Evolutionary conservation across 2,888 invertebrate species (phyloP).

Genomic region (Poecilus cupreus): DNA sequence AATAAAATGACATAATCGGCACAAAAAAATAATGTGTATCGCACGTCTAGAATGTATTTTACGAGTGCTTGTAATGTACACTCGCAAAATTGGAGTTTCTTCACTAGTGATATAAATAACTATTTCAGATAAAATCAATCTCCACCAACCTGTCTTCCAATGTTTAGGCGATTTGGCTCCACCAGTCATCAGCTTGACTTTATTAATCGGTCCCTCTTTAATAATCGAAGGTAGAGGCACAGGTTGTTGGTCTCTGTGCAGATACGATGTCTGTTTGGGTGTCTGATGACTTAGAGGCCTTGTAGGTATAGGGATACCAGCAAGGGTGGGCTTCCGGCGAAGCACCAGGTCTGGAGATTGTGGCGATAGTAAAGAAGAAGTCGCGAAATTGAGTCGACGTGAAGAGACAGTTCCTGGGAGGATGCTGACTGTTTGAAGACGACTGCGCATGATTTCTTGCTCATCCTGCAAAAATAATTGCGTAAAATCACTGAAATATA

Average conservation of each 20-base stretch:
- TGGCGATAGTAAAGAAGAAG: neutral
- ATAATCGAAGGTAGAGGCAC: neutral
- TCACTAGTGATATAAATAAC: no score
- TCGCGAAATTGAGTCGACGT: neutral
- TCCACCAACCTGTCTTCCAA: conserved; percentile 44
- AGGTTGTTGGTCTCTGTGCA: conserved; percentile 64
- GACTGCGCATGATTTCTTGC: neutral
- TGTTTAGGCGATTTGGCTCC: conserved; percentile 31
- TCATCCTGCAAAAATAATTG: neutral
- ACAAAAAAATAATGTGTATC: no score
- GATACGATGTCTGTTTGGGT: conserved; percentile 63
- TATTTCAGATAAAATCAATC: no score
- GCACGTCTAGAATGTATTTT: no score
- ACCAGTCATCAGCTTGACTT: conserved; percentile 29
- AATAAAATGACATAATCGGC: no score
- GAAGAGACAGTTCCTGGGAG: conserved; percentile 18
- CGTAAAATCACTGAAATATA: neutral
- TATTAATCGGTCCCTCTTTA: conserved; percentile 29
- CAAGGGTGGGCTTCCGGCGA: neutral
- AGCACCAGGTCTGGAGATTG: neutral
- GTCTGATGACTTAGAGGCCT: conserved; percentile 42
- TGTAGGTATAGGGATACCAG: neutral
- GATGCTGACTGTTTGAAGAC: conserved; percentile 20
- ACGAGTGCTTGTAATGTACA: no score
- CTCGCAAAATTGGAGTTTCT: no score